These are phyloP conservation scores for Galaxias olidus DNA, from an alignment of 2,797 vertebrate genomes.

Conservation along the genomic window DNA sequence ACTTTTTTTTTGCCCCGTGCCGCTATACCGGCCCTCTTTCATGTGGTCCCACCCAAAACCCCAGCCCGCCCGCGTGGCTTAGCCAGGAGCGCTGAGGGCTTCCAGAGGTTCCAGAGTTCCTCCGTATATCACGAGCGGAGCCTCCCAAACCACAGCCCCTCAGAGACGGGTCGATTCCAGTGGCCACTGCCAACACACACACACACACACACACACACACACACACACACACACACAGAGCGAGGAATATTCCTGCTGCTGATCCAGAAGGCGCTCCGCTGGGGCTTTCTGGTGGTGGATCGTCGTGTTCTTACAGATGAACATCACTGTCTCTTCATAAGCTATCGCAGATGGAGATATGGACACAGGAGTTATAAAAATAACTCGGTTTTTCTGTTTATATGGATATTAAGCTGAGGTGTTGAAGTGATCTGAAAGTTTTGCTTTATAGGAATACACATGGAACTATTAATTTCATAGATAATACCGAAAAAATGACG, in stretches of 20 bases:
- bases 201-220: too few species aligned
- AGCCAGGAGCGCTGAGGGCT: slow-evolving; percentile 62
- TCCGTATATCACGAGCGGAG: slow-evolving; percentile 60
- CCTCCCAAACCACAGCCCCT: slow-evolving; percentile 71
- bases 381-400: slow-evolving; percentile 16
- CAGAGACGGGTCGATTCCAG: slow-evolving; percentile 62
- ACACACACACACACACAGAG: slow-evolving; percentile 71
- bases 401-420: background rate
- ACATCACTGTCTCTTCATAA: slow-evolving; percentile 54
- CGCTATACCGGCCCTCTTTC: slow-evolving; percentile 62
- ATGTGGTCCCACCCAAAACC: slow-evolving; percentile 69
- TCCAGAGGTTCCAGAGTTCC: slow-evolving; percentile 70
- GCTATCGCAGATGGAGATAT: slow-evolving; percentile 52
- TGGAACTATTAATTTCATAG: too few species aligned
- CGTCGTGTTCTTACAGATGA: slow-evolving; percentile 66
- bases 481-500: too few species aligned
- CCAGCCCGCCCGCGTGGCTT: slow-evolving; percentile 58
- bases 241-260: slow-evolving; percentile 68
- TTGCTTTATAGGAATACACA: too few species aligned
- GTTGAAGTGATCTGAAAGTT: too few species aligned
- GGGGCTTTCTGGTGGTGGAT: slow-evolving; percentile 68
- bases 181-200: slow-evolving; percentile 66
- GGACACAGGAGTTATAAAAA: slow-evolving; percentile 41
- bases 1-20: too few species aligned
- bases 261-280: slow-evolving; percentile 65